Evolutionary conservation across 2,797 vertebrate species (phyloP).

Genomic region (Pipistrellus nathusii): DNA sequence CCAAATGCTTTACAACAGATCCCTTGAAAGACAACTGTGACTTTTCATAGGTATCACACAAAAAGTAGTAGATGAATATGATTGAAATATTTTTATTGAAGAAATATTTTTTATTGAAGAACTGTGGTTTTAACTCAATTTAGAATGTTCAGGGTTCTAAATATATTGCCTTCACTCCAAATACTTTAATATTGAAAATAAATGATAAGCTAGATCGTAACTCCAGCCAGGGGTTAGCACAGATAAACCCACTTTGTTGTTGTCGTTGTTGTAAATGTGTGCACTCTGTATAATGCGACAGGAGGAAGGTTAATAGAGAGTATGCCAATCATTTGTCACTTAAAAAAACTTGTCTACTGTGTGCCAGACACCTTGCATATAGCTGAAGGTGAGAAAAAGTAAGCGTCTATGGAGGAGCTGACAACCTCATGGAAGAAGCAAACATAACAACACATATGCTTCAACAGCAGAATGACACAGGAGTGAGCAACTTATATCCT

Average conservation of each 20-base stretch:
- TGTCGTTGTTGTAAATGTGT: not conserved
- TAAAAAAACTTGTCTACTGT: not conserved
- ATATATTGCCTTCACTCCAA: not conserved
- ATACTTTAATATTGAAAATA: slow-evolving; percentile 54
- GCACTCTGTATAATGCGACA: not conserved
- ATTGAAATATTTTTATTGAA: not conserved
- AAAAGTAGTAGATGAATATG: not conserved
- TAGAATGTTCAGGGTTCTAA: not conserved
- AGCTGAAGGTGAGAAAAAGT: not conserved
- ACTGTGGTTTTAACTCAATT: slow-evolving; percentile 41
- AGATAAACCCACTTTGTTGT: not conserved
- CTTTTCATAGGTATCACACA: slow-evolving; percentile 8
- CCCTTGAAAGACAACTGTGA: not conserved
- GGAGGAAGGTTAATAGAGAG: not conserved
- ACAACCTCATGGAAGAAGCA: not conserved
- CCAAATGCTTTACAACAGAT: slow-evolving; percentile 42
- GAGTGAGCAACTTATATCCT: not conserved
- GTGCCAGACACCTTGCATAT: not conserved
- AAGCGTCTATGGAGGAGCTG: not conserved
- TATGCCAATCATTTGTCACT: not conserved
- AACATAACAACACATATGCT: not conserved
- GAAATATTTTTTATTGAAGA: not conserved
- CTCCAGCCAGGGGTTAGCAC: not conserved
- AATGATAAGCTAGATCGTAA: not conserved
- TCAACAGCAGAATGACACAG: not conserved